Base-by-base conservation (phyloP, 2,888 invertebrate genomes). In the Endotricha flammealis region DNA sequence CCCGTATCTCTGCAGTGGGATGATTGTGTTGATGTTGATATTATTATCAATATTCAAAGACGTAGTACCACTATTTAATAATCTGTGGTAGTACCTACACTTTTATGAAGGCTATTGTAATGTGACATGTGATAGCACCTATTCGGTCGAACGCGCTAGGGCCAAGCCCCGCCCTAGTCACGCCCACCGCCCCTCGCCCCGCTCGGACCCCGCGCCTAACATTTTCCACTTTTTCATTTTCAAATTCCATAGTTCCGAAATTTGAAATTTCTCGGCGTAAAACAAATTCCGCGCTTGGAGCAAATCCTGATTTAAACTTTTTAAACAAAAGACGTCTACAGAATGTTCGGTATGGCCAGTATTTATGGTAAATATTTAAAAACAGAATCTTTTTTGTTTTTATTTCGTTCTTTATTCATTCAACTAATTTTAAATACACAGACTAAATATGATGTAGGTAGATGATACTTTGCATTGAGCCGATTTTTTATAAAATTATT, bases 261-360 rank as follows among this genome's bases (percentile, higher is more conserved):
- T 70, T 70, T 62, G 57, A 74, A 77, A 78, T 75, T 67, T 63
- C 64, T 65, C 61, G 60, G 60, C 56, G 58, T 53, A 46, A 52
- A 73, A 69, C 68, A 69, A n/a, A 76, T 75, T 67, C 56, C 50
- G 48, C 38, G 33, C 51, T 64, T 57, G 45, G 45, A 22, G n/a
- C n/a, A n/a, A n/a, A 32, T 32, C 13, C 48, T 50, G 54, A 42
- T 51, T 48, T 41, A 34, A 36, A 37, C 28, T 32, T 32, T 32
- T 32, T n/a, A n/a, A 38, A 34, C 38, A 29, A 38, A 34, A 34
- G 38, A 38, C 6, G 24, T 25, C 9, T 11, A 10, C n/a, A 9
- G 6, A 25, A 11, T n/a, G 4, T 25, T 25, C 1, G 9, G 11
- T 9, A 25, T 25, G 10, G 2, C 10, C n/a, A 9, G 6, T 25